Evolutionary conservation across 2,888 invertebrate genomes (phyloP).

Genomic region (Allacma fusca): DNA sequence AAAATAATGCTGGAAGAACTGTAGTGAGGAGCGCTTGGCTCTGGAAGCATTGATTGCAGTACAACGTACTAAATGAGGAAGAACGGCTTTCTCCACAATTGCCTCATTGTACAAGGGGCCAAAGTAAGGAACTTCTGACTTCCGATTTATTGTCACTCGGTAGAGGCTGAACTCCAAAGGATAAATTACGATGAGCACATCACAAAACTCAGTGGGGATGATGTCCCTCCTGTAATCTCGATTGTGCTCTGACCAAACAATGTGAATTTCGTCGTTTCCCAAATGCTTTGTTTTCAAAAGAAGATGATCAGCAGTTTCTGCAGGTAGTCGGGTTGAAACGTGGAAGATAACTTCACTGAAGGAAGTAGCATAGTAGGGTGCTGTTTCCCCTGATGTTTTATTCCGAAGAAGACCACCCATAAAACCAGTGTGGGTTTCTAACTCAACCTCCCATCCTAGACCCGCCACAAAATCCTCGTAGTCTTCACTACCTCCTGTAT

Average conservation of each 20-base stretch:
- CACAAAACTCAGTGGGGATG: conserved; percentile 98
- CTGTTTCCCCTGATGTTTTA: conserved; percentile 88
- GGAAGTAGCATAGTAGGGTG: conserved; percentile 94
- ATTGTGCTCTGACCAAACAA: conserved; percentile 98
- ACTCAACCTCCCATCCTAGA: conserved; percentile 83
- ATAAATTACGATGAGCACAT: conserved; percentile 95
- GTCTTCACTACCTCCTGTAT: conserved; percentile 88
- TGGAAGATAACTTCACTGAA: conserved; percentile 95
- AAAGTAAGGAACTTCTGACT: conserved; percentile 90
- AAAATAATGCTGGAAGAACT: conserved; percentile 90
- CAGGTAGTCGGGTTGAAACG: conserved; percentile 96
- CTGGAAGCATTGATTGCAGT: conserved; percentile 93
- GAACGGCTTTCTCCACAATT: conserved; percentile 74
- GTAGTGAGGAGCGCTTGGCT: conserved; percentile 86
- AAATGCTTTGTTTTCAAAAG: conserved; percentile 93
- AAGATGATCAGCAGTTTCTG: conserved; percentile 84
- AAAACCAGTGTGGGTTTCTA: conserved; percentile 95
- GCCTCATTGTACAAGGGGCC: conserved; percentile 96
- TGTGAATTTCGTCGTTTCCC: conserved; percentile 98
- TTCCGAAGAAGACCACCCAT: conserved; percentile 91
- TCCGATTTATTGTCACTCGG: conserved; percentile 86
- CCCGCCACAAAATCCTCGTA: conserved; percentile 87
- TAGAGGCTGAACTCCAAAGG: conserved; percentile 84
- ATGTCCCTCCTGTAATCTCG: conserved; percentile 95
- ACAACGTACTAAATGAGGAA: conserved; percentile 86